A percentile compares a stretch with the other conserved stretches of the same genome.
phyloP scores from a whole-genome alignment of 2,888 invertebrate genomes.

The Julus scanicus region DNA sequence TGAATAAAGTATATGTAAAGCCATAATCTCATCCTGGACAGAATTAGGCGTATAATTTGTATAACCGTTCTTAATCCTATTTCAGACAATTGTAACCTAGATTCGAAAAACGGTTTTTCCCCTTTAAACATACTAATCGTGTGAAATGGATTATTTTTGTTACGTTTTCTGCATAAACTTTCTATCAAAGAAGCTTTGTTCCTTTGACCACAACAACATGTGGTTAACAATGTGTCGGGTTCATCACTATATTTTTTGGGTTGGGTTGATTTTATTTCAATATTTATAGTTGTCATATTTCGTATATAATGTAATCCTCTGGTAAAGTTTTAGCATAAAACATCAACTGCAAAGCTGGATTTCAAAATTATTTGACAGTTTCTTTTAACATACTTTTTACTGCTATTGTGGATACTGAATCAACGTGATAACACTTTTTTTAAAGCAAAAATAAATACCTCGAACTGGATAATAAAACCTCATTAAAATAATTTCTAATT shows the following conservation, averaged over 20 bases:
- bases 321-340: background rate
- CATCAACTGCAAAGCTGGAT: background rate
- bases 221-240: background rate
- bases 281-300: background rate
- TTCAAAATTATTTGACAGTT: too few relatives aligned
- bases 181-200: background rate
- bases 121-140: constrained; percentile 25
- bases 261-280: background rate
- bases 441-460: background rate
- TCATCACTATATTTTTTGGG: background rate
- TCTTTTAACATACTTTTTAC: too few relatives aligned
- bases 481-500: constrained; percentile 10
- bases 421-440: too few relatives aligned
- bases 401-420: too few relatives aligned
- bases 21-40: constrained; percentile 24
- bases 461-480: background rate
- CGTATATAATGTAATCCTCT: background rate
- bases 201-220: background rate
- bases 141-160: constrained; percentile 16
- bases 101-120: constrained; percentile 13
- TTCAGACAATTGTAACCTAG: constrained; percentile 31
- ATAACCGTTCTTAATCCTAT: constrained; percentile 4
- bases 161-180: background rate
- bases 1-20: background rate
- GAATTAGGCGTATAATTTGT: constrained; percentile 43